Conservation (phyloP, 2,888 invertebrate species). For the Drosophila neonasuta region DNA sequence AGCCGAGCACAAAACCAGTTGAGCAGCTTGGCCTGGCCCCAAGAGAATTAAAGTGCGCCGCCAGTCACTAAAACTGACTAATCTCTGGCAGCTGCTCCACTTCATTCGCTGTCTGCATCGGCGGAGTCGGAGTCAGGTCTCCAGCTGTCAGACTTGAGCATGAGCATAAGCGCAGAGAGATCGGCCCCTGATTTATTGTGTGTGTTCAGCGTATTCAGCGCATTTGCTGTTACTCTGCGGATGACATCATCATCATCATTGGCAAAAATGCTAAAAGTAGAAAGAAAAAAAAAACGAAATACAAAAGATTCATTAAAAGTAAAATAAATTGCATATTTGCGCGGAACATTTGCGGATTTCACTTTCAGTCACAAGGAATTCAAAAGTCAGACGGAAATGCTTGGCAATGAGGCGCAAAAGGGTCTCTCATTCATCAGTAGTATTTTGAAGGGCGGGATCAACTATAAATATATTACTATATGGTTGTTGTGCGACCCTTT, state of each 20-base stretch:
- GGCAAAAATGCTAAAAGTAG: slow-evolving; percentile 18
- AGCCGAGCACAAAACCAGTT: slow-evolving; percentile 60
- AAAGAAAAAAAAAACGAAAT: neutral
- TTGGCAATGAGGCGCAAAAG: slow-evolving; percentile 21
- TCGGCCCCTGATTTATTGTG: slow-evolving; percentile 63
- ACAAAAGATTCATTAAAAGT: slow-evolving; percentile 41
- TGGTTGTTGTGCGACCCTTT: slow-evolving; percentile 36
- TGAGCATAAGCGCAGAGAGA: slow-evolving; percentile 49
- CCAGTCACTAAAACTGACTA: slow-evolving; percentile 65
- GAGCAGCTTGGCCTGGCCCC: slow-evolving; percentile 45
- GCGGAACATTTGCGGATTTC: slow-evolving; percentile 41
- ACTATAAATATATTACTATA: slow-evolving; percentile 6
- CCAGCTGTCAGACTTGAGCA: slow-evolving; percentile 54
- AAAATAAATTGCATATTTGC: slow-evolving; percentile 42
- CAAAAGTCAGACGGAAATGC: slow-evolving; percentile 31
- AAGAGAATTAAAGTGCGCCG: slow-evolving; percentile 55
- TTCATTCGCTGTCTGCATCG: slow-evolving; percentile 30
- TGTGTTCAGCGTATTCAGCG: slow-evolving; percentile 16
- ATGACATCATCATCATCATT: slow-evolving; percentile 71
- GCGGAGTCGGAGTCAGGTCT: slow-evolving; percentile 30
- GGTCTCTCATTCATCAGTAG: slow-evolving; percentile 23
- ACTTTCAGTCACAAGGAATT: slow-evolving; percentile 43
- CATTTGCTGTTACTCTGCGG: slow-evolving; percentile 37
- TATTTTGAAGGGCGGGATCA: neutral
- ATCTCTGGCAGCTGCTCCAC: slow-evolving; percentile 74